Conservation (phyloP, 1,140 invertebrate genomes). For the Acromyrmex heyeri region DNA sequence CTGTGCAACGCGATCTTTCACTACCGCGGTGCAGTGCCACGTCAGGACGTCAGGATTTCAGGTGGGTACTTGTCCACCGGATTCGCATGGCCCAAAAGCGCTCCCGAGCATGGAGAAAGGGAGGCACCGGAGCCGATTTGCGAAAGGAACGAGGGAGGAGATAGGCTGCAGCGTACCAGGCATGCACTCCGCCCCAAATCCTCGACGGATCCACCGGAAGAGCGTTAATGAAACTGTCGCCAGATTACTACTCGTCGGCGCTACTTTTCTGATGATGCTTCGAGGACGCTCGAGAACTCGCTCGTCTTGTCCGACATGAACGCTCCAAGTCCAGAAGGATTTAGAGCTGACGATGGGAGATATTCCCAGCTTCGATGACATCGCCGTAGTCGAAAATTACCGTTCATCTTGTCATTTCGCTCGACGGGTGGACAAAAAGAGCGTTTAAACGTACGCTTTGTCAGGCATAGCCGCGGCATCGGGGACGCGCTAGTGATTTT, state of each 20-base stretch:
- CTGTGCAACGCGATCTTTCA: conserved; percentile 66
- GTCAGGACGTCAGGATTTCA: conserved; percentile 81
- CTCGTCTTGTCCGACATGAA: conserved; percentile 47
- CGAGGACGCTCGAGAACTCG: conserved; percentile 47
- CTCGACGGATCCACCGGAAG: conserved; percentile 39
- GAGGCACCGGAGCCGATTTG: conserved; percentile 61
- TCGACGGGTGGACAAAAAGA: conserved; percentile 42
- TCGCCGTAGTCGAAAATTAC: conserved; percentile 49
- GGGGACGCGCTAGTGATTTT: conserved; percentile 69
- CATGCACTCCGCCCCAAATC: conserved; percentile 38
- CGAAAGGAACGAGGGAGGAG: conserved; percentile 54
- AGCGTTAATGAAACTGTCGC: conserved; percentile 65
- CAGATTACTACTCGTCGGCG: conserved; percentile 52
- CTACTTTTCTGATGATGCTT: conserved; percentile 35
- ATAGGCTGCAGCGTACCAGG: conserved; percentile 27
- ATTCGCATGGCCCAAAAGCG: conserved; percentile 69
- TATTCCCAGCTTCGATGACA: conserved; percentile 18
- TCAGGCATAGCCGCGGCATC: conserved; percentile 30
- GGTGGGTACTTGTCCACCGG: conserved; percentile 68
- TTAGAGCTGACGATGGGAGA: conserved; percentile 16
- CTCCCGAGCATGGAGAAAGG: conserved; percentile 53
- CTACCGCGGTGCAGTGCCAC: conserved; percentile 72
- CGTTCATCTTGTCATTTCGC: conserved; percentile 44
- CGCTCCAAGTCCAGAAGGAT: not conserved
- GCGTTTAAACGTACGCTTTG: conserved; percentile 29